A percentile compares a stretch with the other conserved stretches of the same genome.
phyloP scores from a whole-genome alignment of 2,797 vertebrate species.

The Antennarius maculatus region DNA sequence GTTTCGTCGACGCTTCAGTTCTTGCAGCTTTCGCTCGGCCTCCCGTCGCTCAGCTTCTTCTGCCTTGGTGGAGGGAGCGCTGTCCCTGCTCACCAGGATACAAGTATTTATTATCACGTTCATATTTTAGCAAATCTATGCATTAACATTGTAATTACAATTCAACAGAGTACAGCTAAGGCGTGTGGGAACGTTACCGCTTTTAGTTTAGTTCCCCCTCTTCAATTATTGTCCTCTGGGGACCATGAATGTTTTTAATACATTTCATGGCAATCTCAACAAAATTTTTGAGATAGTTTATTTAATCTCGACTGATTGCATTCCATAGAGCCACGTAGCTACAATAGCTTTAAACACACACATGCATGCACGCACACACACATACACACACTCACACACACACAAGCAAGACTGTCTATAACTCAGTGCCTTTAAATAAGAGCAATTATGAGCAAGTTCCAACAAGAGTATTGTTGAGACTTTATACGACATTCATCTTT shows the following conservation, averaged over 20 bases:
- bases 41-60: conserved; percentile 79
- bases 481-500: too few relatives aligned
- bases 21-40: conserved; percentile 86
- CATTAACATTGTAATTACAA: too few relatives aligned
- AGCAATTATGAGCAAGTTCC: not conserved
- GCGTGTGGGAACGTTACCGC: too few relatives aligned
- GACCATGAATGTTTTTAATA: not conserved
- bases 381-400: too few relatives aligned
- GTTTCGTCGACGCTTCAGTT: conserved; percentile 85
- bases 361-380: too few relatives aligned
- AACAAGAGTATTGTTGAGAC: not conserved
- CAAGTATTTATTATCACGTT: not conserved
- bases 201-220: too few relatives aligned
- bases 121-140: not conserved
- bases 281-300: too few relatives aligned
- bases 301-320: not conserved
- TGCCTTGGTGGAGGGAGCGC: conserved; percentile 48
- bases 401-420: not conserved
- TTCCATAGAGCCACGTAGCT: not conserved
- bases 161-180: too few relatives aligned
- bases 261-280: not conserved
- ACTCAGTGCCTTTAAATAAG: not conserved
- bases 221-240: too few relatives aligned
- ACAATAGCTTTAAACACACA: not conserved
- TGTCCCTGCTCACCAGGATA: conserved; percentile 53